Evolutionary conservation across 2,113 vertebrate species (phyloP).

Genomic region (Microtus pennsylvanicus): DNA sequence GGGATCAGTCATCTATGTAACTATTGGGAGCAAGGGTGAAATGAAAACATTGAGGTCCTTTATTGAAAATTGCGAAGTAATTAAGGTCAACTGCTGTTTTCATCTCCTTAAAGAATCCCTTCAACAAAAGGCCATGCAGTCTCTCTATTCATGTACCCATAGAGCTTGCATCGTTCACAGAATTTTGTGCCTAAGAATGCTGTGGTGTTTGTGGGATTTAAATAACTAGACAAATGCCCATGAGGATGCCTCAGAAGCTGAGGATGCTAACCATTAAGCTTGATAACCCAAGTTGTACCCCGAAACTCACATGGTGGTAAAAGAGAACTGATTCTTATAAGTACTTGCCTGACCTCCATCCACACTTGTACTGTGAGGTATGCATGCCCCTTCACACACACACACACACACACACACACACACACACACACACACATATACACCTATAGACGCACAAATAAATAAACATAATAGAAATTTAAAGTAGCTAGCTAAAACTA

Average conservation of each 20-base stretch:
- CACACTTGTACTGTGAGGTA: not conserved
- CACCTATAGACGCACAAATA: not conserved
- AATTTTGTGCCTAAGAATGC: not conserved
- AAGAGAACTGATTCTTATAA: not conserved
- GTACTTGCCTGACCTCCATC: not conserved
- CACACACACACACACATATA: not conserved
- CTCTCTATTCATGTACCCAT: fast-evolving
- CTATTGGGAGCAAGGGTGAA: not conserved
- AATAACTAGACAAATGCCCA: not conserved
- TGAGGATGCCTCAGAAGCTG: not conserved
- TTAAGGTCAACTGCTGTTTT: fast-evolving
- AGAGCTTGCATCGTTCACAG: fast-evolving
- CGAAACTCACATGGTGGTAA: not conserved
- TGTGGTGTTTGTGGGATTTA: not conserved
- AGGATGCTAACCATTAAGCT: fast-evolving
- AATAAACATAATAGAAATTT: not conserved
- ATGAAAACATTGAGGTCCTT: fast-evolving
- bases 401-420: not conserved
- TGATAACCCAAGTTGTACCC: not conserved
- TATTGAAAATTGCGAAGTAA: not conserved
- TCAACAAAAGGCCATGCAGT: fast-evolving
- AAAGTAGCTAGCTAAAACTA: not conserved
- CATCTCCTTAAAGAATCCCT: no score
- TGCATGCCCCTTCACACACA: not conserved
- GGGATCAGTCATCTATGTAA: not conserved